Conservation (phyloP, 2,797 vertebrate species). For the Astyanax mexicanus region DNA sequence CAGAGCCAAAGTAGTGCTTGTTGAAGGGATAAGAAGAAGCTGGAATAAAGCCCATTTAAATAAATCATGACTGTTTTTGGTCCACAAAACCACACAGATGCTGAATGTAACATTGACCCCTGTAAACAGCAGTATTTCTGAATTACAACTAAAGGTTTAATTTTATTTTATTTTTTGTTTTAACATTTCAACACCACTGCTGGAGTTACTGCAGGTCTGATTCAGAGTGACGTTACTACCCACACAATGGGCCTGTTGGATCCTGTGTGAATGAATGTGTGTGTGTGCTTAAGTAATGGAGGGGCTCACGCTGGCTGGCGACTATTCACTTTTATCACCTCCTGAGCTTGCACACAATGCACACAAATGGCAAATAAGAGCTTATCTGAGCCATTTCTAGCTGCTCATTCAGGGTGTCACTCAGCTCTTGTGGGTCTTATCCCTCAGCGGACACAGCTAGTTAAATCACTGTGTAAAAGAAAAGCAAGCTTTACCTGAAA, state of each 20-base stretch:
- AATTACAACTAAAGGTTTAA: background rate
- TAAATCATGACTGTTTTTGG: background rate
- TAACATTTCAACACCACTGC: background rate
- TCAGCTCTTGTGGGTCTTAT: conserved; percentile 63
- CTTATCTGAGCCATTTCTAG: conserved; percentile 53
- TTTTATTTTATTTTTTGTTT: conserved; percentile 2
- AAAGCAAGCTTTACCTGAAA: conserved; percentile 64
- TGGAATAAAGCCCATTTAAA: too few relatives aligned
- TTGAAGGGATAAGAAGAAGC: too few relatives aligned
- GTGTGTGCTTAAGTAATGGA: conserved; percentile 73
- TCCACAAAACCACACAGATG: too few relatives aligned
- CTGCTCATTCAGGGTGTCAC: conserved; percentile 47
- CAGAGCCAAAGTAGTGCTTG: too few relatives aligned
- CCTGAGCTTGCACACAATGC: conserved; percentile 66
- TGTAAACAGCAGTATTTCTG: background rate
- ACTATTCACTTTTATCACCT: conserved; percentile 61
- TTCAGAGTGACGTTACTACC: conserved; percentile 59
- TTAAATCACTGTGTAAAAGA: conserved; percentile 52
- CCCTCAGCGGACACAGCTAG: conserved; percentile 35
- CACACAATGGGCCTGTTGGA: conserved; percentile 65
- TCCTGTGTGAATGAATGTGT: conserved; percentile 66
- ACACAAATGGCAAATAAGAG: conserved; percentile 61
- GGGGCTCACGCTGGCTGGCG: conserved; percentile 39
- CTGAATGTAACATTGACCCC: background rate
- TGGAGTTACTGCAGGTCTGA: conserved; percentile 32